A percentile compares a stretch with the other conserved stretches of the same genome.
Evolutionary conservation across 2,113 vertebrate genomes (phyloP).

Genomic region (Bubo blakistoni): DNA sequence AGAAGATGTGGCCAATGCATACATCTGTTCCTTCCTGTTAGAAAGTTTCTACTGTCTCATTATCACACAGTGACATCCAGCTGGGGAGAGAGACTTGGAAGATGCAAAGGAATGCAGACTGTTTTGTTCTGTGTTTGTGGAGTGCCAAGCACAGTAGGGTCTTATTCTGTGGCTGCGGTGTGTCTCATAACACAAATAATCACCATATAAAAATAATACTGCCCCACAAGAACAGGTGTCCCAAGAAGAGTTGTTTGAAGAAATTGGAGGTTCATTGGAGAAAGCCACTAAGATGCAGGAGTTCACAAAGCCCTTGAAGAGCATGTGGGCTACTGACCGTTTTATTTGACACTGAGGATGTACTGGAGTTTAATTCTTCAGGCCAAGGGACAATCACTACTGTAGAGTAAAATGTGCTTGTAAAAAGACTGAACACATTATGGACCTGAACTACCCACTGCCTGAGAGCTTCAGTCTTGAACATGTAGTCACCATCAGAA

Average conservation of each 20-base stretch:
- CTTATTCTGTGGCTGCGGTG: neutral
- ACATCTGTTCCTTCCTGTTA: neutral
- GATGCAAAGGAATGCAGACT: neutral
- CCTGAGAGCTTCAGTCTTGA: neutral
- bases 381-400: rapidly evolving
- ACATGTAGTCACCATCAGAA: rapidly evolving
- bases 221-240: neutral
- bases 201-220: neutral
- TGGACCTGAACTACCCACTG: neutral
- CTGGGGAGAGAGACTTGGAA: neutral
- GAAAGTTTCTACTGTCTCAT: neutral
- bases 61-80: neutral
- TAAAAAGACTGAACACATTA: no score
- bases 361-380: neutral
- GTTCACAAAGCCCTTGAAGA: neutral
- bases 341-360: neutral
- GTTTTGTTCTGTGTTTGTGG: neutral
- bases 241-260: neutral
- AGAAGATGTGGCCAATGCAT: neutral
- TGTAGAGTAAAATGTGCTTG: neutral
- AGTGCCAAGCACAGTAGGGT: neutral
- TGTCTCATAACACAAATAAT: conserved; percentile 15
- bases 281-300: neutral
- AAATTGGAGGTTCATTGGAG: neutral
- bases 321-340: neutral